Evolutionary conservation across 2,113 vertebrate species (phyloP).

Genomic region (Colossoma macropomum): DNA sequence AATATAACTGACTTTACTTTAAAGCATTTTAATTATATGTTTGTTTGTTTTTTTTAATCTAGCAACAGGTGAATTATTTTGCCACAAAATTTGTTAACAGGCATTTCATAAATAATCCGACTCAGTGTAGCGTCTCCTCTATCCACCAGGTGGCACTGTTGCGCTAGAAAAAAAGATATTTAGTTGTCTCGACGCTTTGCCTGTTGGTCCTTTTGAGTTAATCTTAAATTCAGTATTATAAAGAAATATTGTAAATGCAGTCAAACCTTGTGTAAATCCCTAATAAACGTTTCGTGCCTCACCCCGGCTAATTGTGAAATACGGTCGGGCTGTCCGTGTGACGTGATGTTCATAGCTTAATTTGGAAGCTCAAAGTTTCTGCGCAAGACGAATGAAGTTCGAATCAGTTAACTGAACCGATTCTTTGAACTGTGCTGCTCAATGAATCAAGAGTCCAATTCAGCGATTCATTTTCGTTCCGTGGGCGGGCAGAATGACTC

Average conservation of each 20-base stretch:
- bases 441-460: background rate
- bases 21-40: no score
- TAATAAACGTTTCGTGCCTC: background rate
- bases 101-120: background rate
- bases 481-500: background rate
- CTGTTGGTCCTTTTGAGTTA: slow-evolving; percentile 13
- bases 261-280: background rate
- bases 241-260: background rate
- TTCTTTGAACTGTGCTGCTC: background rate
- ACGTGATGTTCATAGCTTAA: background rate
- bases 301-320: background rate
- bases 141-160: slow-evolving; percentile 26
- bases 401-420: background rate
- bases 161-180: background rate
- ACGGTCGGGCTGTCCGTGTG: background rate
- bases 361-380: background rate
- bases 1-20: no score
- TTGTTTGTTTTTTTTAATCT: no score
- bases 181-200: slow-evolving; percentile 38
- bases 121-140: background rate
- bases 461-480: background rate
- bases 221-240: background rate
- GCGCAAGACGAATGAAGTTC: background rate
- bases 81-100: background rate
- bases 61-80: background rate